Base-by-base conservation (phyloP, 1,140 invertebrate genomes). In the Pseudoatta argentina region DNA sequence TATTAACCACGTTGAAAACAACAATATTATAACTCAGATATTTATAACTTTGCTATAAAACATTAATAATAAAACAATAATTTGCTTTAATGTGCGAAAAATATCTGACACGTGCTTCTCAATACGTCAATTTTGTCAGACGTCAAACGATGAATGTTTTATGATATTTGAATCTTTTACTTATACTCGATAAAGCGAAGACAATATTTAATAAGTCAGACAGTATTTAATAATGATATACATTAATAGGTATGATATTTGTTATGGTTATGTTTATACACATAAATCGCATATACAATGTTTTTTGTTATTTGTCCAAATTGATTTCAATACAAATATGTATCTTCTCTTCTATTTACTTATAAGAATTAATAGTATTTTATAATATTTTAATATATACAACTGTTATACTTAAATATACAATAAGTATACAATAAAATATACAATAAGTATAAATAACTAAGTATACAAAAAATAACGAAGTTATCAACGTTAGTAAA, bases 1-100 rank as follows among this genome's bases (percentile, higher is more conserved):
- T n/a, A 72, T 72, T 82, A 82, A 82, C 53, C 51, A 72, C 0
- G 24, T 73, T 72, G 14, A 12, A 55, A 73, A 73, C 66, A 21
- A 27, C 39, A 24, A 73, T 72, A 81, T 59, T 21, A 18, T 57
- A 55, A 48, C 39, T 44, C 18, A 30, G 24, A 30, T 1, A 59
- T 12, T 66, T 12, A 64, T 51, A 78, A 66, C 18, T 73, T 61
- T 21, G 79, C 67, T 53, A 12, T 14, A 51, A 57, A 16, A 64
- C 4, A 8, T 53, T 18, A 59, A 61, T 59, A 61, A 48, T 16
- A 30, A 78, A 48, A 66, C n/a, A 67, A 67, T 67, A 67, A 44
- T 67, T 67, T 78, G 24, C 34, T 21, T 27, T 48, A 48, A 30
- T 21, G 18, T 12, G 34, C 51, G 6, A 82, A 48, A 48, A 39